These are phyloP conservation scores for Babyrousa celebensis DNA, from an alignment of 2,797 vertebrate genomes.

Conservation along the genomic window DNA sequence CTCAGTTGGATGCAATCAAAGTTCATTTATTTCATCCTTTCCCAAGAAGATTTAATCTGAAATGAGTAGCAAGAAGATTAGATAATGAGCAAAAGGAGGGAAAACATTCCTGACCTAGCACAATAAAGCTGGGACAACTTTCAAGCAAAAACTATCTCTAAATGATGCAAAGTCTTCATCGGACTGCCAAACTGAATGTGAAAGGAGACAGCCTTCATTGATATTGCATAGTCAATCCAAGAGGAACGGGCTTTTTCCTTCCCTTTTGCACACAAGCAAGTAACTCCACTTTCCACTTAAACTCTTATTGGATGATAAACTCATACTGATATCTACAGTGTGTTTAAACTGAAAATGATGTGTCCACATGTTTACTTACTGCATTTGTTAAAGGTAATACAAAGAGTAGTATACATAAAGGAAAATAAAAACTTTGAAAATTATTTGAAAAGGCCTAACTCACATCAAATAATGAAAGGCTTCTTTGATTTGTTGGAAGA, in stretches of 20 bases:
- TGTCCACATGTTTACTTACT: neutral
- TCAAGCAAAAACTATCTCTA: neutral
- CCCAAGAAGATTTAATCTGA: conserved; percentile 7
- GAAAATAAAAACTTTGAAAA: conserved; percentile 44
- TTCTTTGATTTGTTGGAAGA: conserved; percentile 8
- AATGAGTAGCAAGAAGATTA: neutral
- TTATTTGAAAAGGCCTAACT: neutral
- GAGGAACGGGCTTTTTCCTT: neutral
- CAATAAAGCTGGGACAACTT: neutral
- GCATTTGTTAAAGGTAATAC: neutral
- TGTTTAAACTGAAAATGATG: neutral
- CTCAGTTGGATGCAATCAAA: neutral
- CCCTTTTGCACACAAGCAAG: neutral
- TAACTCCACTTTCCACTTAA: neutral
- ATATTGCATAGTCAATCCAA: neutral
- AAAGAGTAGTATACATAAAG: neutral
- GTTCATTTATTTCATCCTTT: neutral
- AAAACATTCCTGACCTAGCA: neutral
- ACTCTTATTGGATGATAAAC: neutral
- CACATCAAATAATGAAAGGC: neutral
- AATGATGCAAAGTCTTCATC: neutral
- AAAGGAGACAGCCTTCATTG: neutral
- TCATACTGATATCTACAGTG: neutral
- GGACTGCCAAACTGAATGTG: neutral
- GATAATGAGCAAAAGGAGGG: neutral